Percentiles rank a stretch among this genome's conserved stretches.
phyloP scores from a whole-genome alignment of 2,113 vertebrate species.

The Setophaga petechia region DNA sequence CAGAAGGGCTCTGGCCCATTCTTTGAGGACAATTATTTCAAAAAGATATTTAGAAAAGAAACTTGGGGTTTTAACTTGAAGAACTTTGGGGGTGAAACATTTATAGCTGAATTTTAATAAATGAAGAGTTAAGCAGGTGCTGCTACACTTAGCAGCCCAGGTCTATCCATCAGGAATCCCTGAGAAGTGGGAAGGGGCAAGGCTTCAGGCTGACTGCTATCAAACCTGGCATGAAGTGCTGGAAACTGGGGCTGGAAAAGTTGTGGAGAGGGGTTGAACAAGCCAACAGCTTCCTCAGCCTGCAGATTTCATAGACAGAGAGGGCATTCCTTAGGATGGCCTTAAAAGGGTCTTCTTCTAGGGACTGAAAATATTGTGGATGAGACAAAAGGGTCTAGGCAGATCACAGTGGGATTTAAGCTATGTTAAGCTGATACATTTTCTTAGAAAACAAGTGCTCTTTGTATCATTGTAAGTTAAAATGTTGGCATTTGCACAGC shows the following conservation, averaged over 20 bases:
- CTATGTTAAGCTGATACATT: neutral
- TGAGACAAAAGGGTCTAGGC: neutral
- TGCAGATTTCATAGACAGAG: neutral
- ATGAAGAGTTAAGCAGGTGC: neutral
- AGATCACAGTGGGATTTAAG: neutral
- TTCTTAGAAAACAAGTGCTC: neutral
- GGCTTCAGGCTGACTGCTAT: neutral
- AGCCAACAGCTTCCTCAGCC: neutral
- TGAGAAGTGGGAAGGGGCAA: neutral
- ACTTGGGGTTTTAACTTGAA: neutral
- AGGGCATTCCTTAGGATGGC: neutral
- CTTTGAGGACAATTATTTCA: neutral
- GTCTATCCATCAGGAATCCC: neutral
- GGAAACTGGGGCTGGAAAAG: neutral
- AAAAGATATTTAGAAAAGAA: neutral
- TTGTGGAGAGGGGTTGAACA: neutral
- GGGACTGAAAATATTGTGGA: neutral
- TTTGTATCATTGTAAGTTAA: neutral
- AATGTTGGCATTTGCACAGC: neutral
- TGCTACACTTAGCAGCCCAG: neutral
- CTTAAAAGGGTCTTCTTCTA: neutral
- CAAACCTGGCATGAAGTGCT: neutral
- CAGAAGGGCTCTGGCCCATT: neutral
- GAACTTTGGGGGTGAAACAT: neutral
- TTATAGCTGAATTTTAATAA: neutral